phyloP scores from a whole-genome alignment of 2,888 invertebrate species.

The Mythimna ferrago region DNA sequence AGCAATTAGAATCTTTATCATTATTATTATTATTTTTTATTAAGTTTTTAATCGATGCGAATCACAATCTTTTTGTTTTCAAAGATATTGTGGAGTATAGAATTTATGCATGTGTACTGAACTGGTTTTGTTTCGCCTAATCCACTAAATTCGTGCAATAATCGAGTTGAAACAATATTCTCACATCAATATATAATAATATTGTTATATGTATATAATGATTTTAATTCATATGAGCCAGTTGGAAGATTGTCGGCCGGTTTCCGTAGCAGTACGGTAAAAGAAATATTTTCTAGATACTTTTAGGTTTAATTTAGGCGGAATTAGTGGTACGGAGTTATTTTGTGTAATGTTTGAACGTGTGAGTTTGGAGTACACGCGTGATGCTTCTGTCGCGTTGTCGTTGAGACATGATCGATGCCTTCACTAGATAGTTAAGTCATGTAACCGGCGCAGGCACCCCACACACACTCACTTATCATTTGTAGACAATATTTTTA shows the following conservation, averaged over 20 bases:
- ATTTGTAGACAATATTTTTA: conserved; percentile 68
- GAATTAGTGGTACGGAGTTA: conserved; percentile 83
- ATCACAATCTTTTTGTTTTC: conserved; percentile 38
- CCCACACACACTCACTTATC: conserved; percentile 38
- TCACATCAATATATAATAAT: conserved; percentile 69
- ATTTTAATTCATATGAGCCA: conserved; percentile 74
- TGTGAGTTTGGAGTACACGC: conserved; percentile 77
- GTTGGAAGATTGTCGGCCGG: conserved; percentile 68
- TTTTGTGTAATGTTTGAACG: conserved; percentile 82
- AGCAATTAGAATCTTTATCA: conserved; percentile 55
- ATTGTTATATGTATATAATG: conserved; percentile 89
- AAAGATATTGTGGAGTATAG: conserved; percentile 36
- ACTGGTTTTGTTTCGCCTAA: conserved; percentile 36
- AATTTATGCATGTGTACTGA: conserved; percentile 54
- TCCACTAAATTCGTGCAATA: conserved; percentile 67
- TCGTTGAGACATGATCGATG: conserved; percentile 81
- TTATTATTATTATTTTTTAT: conserved; percentile 49
- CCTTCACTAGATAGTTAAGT: conserved; percentile 81
- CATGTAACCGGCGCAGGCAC: conserved; percentile 68
- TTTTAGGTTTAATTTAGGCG: conserved; percentile 86
- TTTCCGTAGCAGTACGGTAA: conserved; percentile 61
- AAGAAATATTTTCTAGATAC: conserved; percentile 77
- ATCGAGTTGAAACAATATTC: conserved; percentile 58
- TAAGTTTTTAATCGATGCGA: conserved; percentile 44
- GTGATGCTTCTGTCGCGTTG: conserved; percentile 77